A percentile compares a stretch with the other conserved stretches of the same genome.
phyloP scores from a whole-genome alignment of 1,140 invertebrate genomes.

The Ostrea edulis region DNA sequence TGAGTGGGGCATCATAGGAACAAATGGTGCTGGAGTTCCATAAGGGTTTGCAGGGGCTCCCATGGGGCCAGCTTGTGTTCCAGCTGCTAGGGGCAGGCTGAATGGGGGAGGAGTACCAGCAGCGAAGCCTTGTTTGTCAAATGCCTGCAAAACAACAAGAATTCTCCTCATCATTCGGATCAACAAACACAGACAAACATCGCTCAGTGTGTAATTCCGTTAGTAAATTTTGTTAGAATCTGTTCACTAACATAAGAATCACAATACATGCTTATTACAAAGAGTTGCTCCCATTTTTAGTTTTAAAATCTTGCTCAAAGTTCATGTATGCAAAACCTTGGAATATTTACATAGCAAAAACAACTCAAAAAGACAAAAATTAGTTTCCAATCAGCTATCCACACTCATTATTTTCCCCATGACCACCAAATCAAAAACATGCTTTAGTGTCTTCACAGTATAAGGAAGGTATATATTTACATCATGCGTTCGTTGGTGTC shows the following conservation, averaged over 20 bases:
- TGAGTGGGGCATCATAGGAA: slow-evolving; percentile 86
- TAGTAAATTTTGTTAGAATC: slow-evolving; percentile 9
- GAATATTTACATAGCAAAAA: background rate
- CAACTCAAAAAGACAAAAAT: slow-evolving; percentile 21
- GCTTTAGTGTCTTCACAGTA: slow-evolving; percentile 25
- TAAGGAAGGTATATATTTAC: slow-evolving; percentile 37
- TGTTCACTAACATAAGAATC: background rate
- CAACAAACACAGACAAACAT: background rate
- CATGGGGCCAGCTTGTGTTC: slow-evolving; percentile 86
- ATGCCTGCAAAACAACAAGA: slow-evolving; percentile 82
- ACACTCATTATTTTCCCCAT: slow-evolving; percentile 18
- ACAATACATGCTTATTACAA: slow-evolving; percentile 1
- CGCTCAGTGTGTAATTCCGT: background rate
- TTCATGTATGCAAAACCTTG: background rate
- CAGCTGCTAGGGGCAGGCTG: slow-evolving; percentile 82
- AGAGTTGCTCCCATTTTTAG: background rate
- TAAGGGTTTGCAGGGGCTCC: slow-evolving; percentile 83
- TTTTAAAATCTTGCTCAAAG: background rate
- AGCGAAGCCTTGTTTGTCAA: slow-evolving; percentile 91
- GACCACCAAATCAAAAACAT: slow-evolving; percentile 33
- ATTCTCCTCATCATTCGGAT: background rate
- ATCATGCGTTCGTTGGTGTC: slow-evolving; percentile 37
- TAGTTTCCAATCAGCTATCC: background rate
- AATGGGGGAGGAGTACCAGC: slow-evolving; percentile 91
- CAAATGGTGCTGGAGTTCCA: slow-evolving; percentile 81